Base-by-base conservation (phyloP, 2,888 invertebrate genomes). In the Drosophila stalkeri region DNA sequence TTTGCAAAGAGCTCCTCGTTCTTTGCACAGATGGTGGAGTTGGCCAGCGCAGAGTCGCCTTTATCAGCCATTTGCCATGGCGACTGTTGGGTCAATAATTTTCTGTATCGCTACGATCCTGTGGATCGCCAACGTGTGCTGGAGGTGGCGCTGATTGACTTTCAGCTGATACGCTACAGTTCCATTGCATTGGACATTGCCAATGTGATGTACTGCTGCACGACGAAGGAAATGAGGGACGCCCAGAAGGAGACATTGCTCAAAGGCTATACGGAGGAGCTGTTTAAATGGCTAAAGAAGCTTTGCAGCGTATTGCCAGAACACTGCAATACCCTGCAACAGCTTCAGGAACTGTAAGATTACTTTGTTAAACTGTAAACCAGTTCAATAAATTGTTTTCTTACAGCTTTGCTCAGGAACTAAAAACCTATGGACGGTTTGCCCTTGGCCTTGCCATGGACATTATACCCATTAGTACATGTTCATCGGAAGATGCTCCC, bases 51-150 rank as follows among this genome's bases (percentile, higher is more conserved):
- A 0, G 94, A 94, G 78, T 95, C 96, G 46, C 95, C 95, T 0
- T 89, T 96, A 49, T 95, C 96, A 0, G 96, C 96, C 3, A 95
- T 96, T 77, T 95, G 96, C 62, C 96, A 96, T 81, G 96, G 96
- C 0, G 96, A 96, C 80, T 96, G 96, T 87, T 96, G 96, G 96
- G 96, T 95, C 0, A 96, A 96, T 84, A 96, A 96, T 90, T 94
- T 96, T 82, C 91, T 96, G 27, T 96, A 96, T 86, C 94, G 94
- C 76, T 95, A 95, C 76, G 93, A 94, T 44, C 69, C 86, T 12
- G 68, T 60, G 64, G 80, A 90, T 41, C 94, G 94, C 0, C 93
- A 94, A 64, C 71, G 64, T 0, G 94, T 95, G 59, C 92, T 94
- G 62, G 95, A 95, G 92, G 94, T 96, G 91, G 95, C 94, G 83